Base-by-base conservation (phyloP, 92 coral and sea anemone species). In the Porites rus region DNA sequence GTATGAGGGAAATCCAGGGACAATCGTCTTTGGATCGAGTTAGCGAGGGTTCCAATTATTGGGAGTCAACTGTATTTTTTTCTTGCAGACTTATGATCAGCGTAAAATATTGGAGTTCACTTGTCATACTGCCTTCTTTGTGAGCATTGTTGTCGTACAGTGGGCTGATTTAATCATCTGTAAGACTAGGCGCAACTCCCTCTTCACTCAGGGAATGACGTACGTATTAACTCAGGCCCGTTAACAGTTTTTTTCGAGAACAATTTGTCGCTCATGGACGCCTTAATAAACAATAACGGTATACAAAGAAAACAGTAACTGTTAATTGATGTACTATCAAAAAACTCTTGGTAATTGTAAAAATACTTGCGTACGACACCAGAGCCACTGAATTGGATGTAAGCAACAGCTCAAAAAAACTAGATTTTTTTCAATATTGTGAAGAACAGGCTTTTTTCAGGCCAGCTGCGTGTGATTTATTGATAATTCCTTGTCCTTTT, bases 151-250 rank as follows among this genome's bases (percentile, higher is more conserved):
- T 22, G 88, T 97, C 14, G 99, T 97, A 80, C 99, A 97, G 79
- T 97, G 99, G 99, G 97, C 99, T 38, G 99, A 97, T 84, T 74
- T 97, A 61, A 93, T 97, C 82, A 97, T 97, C 84, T 95, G 99
- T 81, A 97, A 97, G 84, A 97, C 99, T 53, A 93, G 99, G 77
- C 92, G 92, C 78, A 95, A 95, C 85, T 97, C 99, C 22, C 68
- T 97, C 74, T 46, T 97, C 79, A 92, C 93, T 20, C 99, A 97
- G 89, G 93, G 93, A 74, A 97, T 97, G 99, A 97, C 89, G 99
- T 97, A 93, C 74, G 98, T 91, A 69, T 76, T 54, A 7, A 51
- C 6, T 67, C 7, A 28, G 31, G 46, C 6, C 46, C 6, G 46
- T 38, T 38, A 38, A 38, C 46, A 38, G 46, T 38, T 38, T 38